Conservation (phyloP, 2,113 vertebrate species). For the Petromus typicus region DNA sequence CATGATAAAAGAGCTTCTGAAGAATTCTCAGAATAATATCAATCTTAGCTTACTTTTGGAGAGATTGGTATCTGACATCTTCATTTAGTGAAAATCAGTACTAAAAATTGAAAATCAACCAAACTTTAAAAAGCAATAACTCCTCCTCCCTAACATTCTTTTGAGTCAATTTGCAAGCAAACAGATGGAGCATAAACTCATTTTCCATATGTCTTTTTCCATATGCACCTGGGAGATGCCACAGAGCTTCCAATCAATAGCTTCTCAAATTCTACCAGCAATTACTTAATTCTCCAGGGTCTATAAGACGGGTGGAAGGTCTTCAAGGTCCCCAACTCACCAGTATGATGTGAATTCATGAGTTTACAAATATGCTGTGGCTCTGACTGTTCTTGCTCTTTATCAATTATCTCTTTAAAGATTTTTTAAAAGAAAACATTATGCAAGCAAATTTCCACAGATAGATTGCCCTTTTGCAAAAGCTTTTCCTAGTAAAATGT, state of each 20-base stretch:
- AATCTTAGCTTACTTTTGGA: slow-evolving; percentile 58
- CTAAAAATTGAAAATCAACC: slow-evolving; percentile 32
- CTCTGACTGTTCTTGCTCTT: slow-evolving; percentile 4
- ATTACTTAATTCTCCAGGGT: slow-evolving; percentile 43
- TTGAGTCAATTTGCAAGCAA: slow-evolving; percentile 63
- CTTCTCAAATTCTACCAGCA: slow-evolving; percentile 50
- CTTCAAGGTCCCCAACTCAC: neutral
- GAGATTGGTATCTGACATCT: neutral
- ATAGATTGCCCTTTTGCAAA: neutral
- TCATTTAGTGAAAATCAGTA: neutral
- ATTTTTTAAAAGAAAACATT: neutral
- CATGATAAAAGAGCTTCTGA: slow-evolving; percentile 68
- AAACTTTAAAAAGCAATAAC: neutral
- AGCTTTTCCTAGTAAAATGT: slow-evolving; percentile 27
- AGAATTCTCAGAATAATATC: slow-evolving; percentile 60
- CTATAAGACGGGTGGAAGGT: slow-evolving; percentile 41
- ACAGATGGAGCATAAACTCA: neutral
- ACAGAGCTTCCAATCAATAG: slow-evolving; percentile 57
- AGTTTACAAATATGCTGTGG: neutral
- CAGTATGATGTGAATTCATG: slow-evolving; percentile 49
- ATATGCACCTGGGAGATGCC: neutral
- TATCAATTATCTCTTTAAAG: slow-evolving; percentile 3
- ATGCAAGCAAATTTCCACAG: slow-evolving; percentile 14
- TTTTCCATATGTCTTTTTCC: neutral
- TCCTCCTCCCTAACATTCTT: neutral